Evolutionary conservation across 2,797 vertebrate genomes (phyloP).

Genomic region (Trachops cirrhosus): DNA sequence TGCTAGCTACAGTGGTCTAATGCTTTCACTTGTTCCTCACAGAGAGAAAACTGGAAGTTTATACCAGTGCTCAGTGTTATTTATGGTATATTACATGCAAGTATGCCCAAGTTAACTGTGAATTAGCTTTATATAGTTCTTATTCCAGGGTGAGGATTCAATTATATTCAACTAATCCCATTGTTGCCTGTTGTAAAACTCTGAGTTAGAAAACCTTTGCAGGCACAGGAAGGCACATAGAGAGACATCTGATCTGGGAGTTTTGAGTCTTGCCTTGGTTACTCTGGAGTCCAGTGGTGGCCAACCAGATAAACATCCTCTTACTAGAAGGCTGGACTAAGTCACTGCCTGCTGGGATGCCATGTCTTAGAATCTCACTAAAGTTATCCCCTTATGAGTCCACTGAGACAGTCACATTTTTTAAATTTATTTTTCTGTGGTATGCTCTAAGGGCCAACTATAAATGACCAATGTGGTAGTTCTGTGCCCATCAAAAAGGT

Average conservation of each 20-base stretch:
- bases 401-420: neutral
- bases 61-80: neutral
- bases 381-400: neutral
- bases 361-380: neutral
- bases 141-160: neutral
- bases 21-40: neutral
- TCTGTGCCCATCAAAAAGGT: neutral
- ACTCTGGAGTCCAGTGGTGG: neutral
- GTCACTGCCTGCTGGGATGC: neutral
- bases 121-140: neutral
- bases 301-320: neutral
- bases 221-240: neutral
- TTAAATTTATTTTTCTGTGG: conserved; percentile 3
- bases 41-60: neutral
- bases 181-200: neutral
- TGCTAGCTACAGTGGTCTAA: neutral
- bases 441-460: neutral
- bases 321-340: neutral
- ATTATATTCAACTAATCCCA: neutral
- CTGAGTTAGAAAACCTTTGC: neutral
- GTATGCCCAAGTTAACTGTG: neutral
- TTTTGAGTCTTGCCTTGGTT: neutral
- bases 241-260: neutral
- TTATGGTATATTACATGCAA: neutral
- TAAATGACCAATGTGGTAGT: neutral